phyloP scores from a whole-genome alignment of 2,888 invertebrate species.

The Andricus curvator region DNA sequence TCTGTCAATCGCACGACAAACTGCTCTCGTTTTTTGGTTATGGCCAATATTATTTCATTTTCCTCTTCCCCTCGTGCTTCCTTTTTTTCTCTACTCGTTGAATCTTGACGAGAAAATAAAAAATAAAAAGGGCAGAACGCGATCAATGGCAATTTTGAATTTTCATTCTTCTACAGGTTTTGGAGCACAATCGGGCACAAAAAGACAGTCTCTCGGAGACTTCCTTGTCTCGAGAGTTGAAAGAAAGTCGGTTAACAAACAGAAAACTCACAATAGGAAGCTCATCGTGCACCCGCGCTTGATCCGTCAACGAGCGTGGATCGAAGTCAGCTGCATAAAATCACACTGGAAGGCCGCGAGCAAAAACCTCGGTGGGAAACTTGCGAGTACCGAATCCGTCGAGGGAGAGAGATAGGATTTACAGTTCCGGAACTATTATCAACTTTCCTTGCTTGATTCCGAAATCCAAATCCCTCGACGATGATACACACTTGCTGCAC shows the following conservation, averaged over 20 bases:
- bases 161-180: not conserved
- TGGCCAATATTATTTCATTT: too few species aligned
- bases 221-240: conserved; percentile 29
- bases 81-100: conserved; percentile 1
- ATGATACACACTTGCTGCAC: not conserved
- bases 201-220: not conserved
- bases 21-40: too few species aligned
- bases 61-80: conserved; percentile 19
- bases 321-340: conserved; percentile 35
- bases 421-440: not conserved
- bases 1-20: conserved; percentile 31
- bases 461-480: not conserved
- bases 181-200: not conserved
- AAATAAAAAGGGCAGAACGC: not conserved
- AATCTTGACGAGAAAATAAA: not conserved
- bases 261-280: conserved; percentile 76
- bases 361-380: not conserved
- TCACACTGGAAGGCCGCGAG: not conserved
- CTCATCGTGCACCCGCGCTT: conserved; percentile 70
- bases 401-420: not conserved
- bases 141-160: not conserved
- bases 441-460: not conserved
- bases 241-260: conserved; percentile 43
- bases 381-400: not conserved
- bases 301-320: conserved; percentile 50